A percentile compares a stretch with the other conserved stretches of the same genome.
phyloP scores from a whole-genome alignment of 2,797 vertebrate species.

The Gila robusta region DNA sequence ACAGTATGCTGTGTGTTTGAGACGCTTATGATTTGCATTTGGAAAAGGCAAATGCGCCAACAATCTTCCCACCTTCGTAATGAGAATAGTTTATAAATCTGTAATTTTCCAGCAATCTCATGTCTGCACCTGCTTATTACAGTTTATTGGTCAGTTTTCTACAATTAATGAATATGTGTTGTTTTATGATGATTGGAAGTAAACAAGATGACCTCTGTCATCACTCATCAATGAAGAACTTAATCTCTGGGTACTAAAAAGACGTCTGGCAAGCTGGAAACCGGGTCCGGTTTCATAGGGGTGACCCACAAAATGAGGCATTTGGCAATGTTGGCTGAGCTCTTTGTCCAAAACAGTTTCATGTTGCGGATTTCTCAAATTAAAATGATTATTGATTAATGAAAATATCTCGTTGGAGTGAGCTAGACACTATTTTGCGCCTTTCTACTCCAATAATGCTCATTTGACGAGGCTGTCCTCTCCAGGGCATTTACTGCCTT shows the following conservation, averaged over 20 bases:
- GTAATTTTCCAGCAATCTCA: too few species aligned
- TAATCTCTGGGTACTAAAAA: constrained; percentile 17
- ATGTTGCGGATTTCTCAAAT: background rate
- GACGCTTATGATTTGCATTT: too few species aligned
- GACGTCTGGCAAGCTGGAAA: background rate
- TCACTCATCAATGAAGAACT: constrained; percentile 7
- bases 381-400: background rate
- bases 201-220: constrained; percentile 26
- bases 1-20: too few species aligned
- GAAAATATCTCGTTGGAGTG: background rate
- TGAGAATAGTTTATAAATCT: too few species aligned
- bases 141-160: background rate
- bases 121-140: background rate
- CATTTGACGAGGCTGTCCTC: background rate
- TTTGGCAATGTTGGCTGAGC: background rate
- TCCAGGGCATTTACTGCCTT: constrained; percentile 50
- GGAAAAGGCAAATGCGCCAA: too few species aligned
- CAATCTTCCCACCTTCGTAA: too few species aligned
- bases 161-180: background rate
- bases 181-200: background rate
- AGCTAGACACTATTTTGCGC: background rate
- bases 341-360: background rate
- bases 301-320: constrained; percentile 4
- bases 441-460: background rate
- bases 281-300: background rate